Conservation (phyloP, 2,888 invertebrate species). For the Selenia dentaria region DNA sequence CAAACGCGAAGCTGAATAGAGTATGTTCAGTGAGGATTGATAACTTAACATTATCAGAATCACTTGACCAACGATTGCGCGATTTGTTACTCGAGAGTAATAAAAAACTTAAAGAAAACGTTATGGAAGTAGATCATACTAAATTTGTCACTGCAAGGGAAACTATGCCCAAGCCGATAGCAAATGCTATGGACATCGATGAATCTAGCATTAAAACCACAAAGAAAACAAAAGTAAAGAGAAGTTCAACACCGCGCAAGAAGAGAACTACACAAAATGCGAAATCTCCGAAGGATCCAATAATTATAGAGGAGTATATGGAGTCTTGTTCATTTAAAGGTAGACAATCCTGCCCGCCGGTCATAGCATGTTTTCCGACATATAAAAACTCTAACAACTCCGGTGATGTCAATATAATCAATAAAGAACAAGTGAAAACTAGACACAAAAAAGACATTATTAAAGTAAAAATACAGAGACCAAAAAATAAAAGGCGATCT, state of each 20-base stretch:
- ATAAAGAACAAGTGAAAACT: conserved; percentile 36
- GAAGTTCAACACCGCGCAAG: conserved; percentile 64
- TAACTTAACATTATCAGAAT: conserved; percentile 53
- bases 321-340: conserved; percentile 53
- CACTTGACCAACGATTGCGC: conserved; percentile 57
- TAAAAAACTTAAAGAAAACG: conserved; percentile 50
- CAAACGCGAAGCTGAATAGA: conserved; percentile 56
- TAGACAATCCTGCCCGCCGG: conserved; percentile 62
- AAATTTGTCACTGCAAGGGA: conserved; percentile 25
- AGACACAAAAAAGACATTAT: conserved; percentile 67
- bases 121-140: conserved; percentile 37
- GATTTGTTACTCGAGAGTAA: conserved; percentile 67
- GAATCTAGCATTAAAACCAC: conserved; percentile 2
- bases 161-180: conserved; percentile 3
- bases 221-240: conserved; percentile 40
- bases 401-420: conserved; percentile 23
- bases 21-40: conserved; percentile 49
- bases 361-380: conserved; percentile 36
- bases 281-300: conserved; percentile 43
- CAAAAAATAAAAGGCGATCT: conserved; percentile 41
- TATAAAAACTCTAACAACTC: conserved; percentile 34
- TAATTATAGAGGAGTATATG: conserved; percentile 60
- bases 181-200: conserved; percentile 32
- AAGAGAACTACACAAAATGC: conserved; percentile 40
- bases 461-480: conserved; percentile 71